These are phyloP conservation scores for Meloidogyne exigua DNA, from an alignment of 1,140 invertebrate genomes.

Conservation along the genomic window DNA sequence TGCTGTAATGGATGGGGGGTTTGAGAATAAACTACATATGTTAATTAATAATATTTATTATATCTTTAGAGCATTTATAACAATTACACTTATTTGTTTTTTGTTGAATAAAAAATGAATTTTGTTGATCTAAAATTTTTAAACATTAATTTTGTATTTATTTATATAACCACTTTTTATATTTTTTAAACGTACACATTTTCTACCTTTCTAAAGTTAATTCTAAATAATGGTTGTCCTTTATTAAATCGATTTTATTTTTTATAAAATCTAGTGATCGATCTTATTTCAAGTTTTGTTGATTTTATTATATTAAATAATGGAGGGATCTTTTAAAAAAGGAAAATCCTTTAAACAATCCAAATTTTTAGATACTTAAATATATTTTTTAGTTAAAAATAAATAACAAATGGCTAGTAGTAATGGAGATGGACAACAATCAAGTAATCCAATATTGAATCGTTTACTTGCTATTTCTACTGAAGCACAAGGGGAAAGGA, in stretches of 20 bases:
- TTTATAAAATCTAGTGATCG: neutral
- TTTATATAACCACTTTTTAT: too few relatives aligned
- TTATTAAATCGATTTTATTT: neutral
- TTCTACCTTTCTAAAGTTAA: neutral
- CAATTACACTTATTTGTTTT: too few relatives aligned
- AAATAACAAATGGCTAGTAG: neutral
- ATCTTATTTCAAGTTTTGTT: neutral
- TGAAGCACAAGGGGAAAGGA: slow-evolving; percentile 3
- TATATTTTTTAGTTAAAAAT: neutral
- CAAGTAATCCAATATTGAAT: slow-evolving; percentile 13
- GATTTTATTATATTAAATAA: neutral
- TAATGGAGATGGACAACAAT: neutral
- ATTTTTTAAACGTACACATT: neutral
- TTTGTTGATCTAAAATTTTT: too few relatives aligned
- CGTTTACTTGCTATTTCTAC: slow-evolving; percentile 20
- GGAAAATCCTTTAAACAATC: neutral
- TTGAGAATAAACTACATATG: too few relatives aligned
- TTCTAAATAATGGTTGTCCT: neutral
- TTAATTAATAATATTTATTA: too few relatives aligned
- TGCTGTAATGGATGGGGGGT: too few relatives aligned
- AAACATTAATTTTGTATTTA: too few relatives aligned
- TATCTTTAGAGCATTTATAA: too few relatives aligned
- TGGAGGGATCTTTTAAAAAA: neutral
- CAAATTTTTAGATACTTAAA: too few relatives aligned
- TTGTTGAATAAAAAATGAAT: too few relatives aligned